phyloP scores from a whole-genome alignment of 1,140 invertebrate species.

The Caenorhabditis briggsae region DNA sequence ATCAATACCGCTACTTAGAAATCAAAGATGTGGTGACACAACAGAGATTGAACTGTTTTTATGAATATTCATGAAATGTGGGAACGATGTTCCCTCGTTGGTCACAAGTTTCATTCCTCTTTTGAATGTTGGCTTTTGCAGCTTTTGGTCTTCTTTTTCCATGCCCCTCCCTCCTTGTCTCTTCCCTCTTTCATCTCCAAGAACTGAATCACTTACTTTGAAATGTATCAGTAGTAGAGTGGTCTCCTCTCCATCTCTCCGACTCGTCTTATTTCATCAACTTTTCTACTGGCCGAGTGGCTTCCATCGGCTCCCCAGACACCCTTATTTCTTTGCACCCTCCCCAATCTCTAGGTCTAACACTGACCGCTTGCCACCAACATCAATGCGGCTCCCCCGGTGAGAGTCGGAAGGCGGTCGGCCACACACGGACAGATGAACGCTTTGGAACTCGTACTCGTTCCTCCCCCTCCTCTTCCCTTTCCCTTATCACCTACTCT shows the following conservation, averaged over 20 bases:
- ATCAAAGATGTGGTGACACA: no score
- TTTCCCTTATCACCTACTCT: slow-evolving; percentile 13
- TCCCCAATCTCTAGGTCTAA: background rate
- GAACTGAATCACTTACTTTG: slow-evolving; percentile 52
- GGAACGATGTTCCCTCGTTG: no score
- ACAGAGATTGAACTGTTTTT: no score
- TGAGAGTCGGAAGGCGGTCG: background rate
- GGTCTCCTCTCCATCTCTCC: slow-evolving; percentile 21
- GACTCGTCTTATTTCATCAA: background rate
- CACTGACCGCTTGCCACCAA: slow-evolving; percentile 15
- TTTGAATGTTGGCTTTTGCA: background rate
- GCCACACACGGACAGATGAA: background rate
- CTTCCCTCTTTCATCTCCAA: background rate
- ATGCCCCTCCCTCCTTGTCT: background rate
- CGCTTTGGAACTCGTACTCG: background rate
- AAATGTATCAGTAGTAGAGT: slow-evolving; percentile 49
- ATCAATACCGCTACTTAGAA: background rate
- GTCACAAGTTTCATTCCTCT: no score
- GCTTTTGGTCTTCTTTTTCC: background rate
- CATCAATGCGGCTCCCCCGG: background rate
- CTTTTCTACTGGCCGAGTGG: background rate
- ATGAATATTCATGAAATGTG: background rate
- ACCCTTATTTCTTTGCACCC: slow-evolving; percentile 17
- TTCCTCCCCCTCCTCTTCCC: background rate
- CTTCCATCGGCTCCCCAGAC: slow-evolving; percentile 33